Conservation (phyloP, 30 jellyfish, hydroid and myxozoan species). For the Pseudorhiza aurosa region DNA sequence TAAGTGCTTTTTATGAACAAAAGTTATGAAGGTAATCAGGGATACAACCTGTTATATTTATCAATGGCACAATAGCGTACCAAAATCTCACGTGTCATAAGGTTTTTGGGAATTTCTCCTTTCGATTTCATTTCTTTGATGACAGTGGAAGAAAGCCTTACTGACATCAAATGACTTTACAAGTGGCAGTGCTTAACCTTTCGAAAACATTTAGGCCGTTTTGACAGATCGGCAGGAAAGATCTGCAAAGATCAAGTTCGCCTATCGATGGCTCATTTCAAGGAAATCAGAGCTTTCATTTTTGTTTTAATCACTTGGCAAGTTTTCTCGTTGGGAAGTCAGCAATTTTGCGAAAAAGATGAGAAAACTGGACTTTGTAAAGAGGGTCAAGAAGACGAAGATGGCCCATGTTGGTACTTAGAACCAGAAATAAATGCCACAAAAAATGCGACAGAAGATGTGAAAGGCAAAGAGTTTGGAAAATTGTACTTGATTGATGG, state of each 20-base stretch:
- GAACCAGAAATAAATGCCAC: slow-evolving; percentile 5
- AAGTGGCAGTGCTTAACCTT: no score
- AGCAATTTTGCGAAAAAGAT: slow-evolving; percentile 42
- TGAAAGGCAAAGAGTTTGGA: not conserved
- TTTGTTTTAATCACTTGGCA: not conserved
- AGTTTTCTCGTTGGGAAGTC: not conserved
- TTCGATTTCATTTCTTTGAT: no score
- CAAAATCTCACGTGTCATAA: not conserved
- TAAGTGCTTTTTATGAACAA: not conserved
- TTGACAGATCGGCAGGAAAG: no score
- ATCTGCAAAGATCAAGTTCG: no score
- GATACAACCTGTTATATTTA: not conserved
- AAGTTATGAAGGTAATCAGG: not conserved
- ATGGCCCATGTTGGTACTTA: slow-evolving; percentile 58
- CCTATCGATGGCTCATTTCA: slow-evolving; percentile 5
- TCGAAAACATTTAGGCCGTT: no score
- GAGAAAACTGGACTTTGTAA: slow-evolving; percentile 52
- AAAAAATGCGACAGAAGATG: not conserved
- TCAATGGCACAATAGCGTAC: not conserved
- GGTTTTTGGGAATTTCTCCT: no score
- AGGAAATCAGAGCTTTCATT: not conserved
- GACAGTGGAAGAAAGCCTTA: no score
- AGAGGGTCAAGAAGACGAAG: slow-evolving; percentile 27
- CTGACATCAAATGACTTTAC: no score
- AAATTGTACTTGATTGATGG: slow-evolving; percentile 32